Evolutionary conservation across 1,140 invertebrate genomes (phyloP), one percentile per base, ranked within the genome.

Genomic region (Batillaria attramentaria): DNA sequence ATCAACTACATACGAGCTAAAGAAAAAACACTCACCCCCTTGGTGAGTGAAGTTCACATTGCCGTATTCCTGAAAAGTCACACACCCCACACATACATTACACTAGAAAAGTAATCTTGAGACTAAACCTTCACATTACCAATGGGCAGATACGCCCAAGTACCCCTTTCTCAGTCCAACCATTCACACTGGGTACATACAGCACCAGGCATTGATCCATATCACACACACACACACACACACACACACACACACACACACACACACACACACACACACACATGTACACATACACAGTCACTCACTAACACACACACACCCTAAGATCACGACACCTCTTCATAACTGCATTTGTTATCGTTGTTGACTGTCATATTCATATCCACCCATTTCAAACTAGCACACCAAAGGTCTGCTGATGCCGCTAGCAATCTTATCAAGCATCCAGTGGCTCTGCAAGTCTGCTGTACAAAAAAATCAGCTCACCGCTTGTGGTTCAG

Each of bases 221-320:
- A n/a, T 35, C 31, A 66, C 62, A 10, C 62, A 66, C n/a, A 31
- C 33, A 66, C 62, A 66, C 62, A 66, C 62, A 66, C 31, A 35
- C 62, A 66, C 62, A 0, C 6, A 37, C 31, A 5, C 31, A 4
- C 31, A 60, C 57, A 4, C 57, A 4, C 57, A 41, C 42, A 20
- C 35, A 41, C 28, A 31, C 66, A 69, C 66, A 69, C 35, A 24
- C 66, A 69, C 66, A 35, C 31, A 66, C 31, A 28, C 28, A 28
- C 62, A 33, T 10, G 16, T 16, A 31, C 31, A 41, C 66, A 41
- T 41, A 69, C 37, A 41, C 39, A 69, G 37, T 41, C 37, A 41
- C 66, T 41, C 35, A 69, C 66, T 41, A 16, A 69, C 66, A 69
- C 66, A 69, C 66, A n/a, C n/a, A n/a, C n/a, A n/a, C n/a, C n/a